A percentile compares a stretch with the other conserved stretches of the same genome.
These are phyloP conservation scores for Brachionus rubens DNA, from an alignment of 1,140 invertebrate species.

Conservation along the genomic window DNA sequence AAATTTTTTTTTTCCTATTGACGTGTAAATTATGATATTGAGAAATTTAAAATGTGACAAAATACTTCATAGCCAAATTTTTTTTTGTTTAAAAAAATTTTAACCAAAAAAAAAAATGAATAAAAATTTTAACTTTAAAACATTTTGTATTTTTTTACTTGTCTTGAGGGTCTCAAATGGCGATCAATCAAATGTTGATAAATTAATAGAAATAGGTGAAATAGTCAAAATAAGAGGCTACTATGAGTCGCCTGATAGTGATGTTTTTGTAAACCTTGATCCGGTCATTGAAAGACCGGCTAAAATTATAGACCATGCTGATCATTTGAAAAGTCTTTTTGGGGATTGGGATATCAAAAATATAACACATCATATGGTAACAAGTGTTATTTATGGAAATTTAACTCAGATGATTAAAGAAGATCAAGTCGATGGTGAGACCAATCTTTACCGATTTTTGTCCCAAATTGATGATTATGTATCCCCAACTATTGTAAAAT, in stretches of 20 bases:
- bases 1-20: constrained; percentile 4
- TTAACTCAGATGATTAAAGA: constrained; percentile 21
- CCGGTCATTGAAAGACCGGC: neutral
- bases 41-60: constrained; percentile 1
- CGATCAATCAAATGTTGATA: neutral
- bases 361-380: neutral
- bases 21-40: constrained; percentile 32
- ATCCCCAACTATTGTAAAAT: neutral
- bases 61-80: neutral
- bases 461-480: constrained; percentile 4
- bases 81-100: neutral
- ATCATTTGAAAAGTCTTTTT: neutral
- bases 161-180: neutral
- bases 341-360: neutral
- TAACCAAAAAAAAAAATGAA: neutral
- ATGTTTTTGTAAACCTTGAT: constrained; percentile 1
- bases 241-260: neutral
- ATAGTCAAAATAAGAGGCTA: neutral
- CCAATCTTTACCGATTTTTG: constrained; percentile 13
- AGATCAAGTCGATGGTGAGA: neutral
- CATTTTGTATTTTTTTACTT: neutral
- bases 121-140: neutral
- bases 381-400: constrained; percentile 5
- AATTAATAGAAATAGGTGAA: constrained; percentile 7
- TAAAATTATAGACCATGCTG: neutral